phyloP scores from a whole-genome alignment of 1,140 invertebrate genomes.

The Akabosia matsudoensis region DNA sequence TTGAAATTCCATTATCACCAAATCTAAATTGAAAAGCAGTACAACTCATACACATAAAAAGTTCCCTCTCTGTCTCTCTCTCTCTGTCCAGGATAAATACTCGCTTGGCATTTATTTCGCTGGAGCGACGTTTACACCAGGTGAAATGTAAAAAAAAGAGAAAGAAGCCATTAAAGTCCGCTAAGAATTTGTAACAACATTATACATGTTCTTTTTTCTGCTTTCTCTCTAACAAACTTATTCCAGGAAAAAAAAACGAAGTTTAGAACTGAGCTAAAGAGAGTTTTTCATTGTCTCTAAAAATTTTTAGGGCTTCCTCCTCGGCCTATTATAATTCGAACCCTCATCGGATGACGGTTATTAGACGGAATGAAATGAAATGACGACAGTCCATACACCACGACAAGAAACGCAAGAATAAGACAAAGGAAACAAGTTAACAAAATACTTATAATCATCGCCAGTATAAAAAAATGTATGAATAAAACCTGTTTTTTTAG shows the following conservation, averaged over 20 bases:
- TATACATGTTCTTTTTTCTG: background rate
- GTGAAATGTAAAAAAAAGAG: conserved; percentile 18
- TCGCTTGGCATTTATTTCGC: no score
- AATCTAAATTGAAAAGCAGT: conserved; percentile 21
- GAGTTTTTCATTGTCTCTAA: conserved; percentile 22
- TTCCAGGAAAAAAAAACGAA: background rate
- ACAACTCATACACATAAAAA: background rate
- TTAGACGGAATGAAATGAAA: background rate
- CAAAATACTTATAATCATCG: background rate
- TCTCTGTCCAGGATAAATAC: no score
- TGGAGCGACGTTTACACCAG: background rate
- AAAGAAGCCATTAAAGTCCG: background rate
- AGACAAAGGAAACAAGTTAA: background rate
- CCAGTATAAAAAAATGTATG: background rate
- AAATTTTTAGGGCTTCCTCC: background rate
- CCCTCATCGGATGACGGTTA: background rate
- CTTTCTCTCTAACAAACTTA: background rate
- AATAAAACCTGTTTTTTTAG: no score
- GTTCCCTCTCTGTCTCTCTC: no score
- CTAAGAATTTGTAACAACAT: conserved; percentile 12
- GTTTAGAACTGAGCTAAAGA: conserved; percentile 3
- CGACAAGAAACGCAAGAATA: background rate
- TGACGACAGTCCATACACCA: background rate
- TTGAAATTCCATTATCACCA: conserved; percentile 22
- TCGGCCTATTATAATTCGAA: background rate